A percentile compares a stretch with the other conserved stretches of the same genome.
Evolutionary conservation across 2,113 vertebrate species (phyloP).

Genomic region (Oryzias curvinotus): DNA sequence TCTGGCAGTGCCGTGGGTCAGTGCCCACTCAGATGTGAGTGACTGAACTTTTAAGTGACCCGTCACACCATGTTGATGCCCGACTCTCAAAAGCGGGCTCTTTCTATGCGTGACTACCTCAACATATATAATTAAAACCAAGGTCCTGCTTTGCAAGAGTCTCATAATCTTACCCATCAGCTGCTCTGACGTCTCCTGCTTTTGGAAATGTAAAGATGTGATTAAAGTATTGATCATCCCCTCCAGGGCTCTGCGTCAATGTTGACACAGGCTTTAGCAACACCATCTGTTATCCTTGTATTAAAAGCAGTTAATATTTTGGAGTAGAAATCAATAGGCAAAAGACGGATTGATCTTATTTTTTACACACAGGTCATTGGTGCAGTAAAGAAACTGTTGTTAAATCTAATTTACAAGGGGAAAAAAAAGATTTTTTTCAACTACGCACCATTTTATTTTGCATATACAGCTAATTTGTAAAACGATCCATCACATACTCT

Average conservation of each 20-base stretch:
- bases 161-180: slow-evolving; percentile 42
- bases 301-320: slow-evolving; percentile 53
- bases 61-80: slow-evolving; percentile 51
- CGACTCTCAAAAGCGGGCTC: slow-evolving; percentile 31
- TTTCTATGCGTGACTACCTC: slow-evolving; percentile 58
- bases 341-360: slow-evolving; percentile 29
- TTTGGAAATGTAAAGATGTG: slow-evolving; percentile 25
- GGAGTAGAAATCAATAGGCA: slow-evolving; percentile 40
- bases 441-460: slow-evolving; percentile 33
- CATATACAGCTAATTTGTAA: slow-evolving; percentile 58
- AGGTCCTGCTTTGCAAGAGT: slow-evolving; percentile 52
- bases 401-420: slow-evolving; percentile 32
- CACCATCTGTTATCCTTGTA: slow-evolving; percentile 8
- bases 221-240: slow-evolving; percentile 53
- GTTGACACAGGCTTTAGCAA: slow-evolving; percentile 21
- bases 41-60: slow-evolving; percentile 57
- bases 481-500: slow-evolving; percentile 55
- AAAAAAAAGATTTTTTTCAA: slow-evolving; percentile 27
- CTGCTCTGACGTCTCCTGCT: slow-evolving; percentile 29
- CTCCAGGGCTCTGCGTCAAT: slow-evolving; percentile 11
- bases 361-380: slow-evolving; percentile 9
- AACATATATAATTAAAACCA: slow-evolving; percentile 70
- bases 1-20: slow-evolving; percentile 44
- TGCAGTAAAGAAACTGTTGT: slow-evolving; percentile 19
- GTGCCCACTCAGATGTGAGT: slow-evolving; percentile 55